Percentiles rank a stretch among this genome's conserved stretches.
Evolutionary conservation across 2,888 invertebrate genomes (phyloP).

Genomic region (Lordiphosa andalusiaca): DNA sequence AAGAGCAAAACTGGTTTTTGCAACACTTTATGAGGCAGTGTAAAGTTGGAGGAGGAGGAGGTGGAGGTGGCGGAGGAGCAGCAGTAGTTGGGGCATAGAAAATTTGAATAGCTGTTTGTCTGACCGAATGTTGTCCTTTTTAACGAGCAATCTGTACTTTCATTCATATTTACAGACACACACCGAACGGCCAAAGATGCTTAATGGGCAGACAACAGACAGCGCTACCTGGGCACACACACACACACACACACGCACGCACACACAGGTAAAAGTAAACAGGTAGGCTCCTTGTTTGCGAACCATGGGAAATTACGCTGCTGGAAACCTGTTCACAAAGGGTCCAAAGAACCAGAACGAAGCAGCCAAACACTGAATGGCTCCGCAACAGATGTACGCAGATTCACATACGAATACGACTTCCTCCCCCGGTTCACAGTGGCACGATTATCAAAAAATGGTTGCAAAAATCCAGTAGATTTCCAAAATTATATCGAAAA

Average conservation of each 20-base stretch:
- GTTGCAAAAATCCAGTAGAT: background rate
- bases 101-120: constrained; percentile 29
- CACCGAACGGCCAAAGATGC: constrained; percentile 21
- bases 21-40: constrained; percentile 15
- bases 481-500: too few relatives aligned
- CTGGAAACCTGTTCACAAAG: constrained; percentile 69
- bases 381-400: constrained; percentile 59
- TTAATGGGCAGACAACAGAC: constrained; percentile 26
- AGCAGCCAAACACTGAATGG: constrained; percentile 5
- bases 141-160: constrained; percentile 65
- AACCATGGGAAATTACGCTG: constrained; percentile 70
- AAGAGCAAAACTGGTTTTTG: constrained; percentile 62
- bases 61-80: background rate
- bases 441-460: constrained; percentile 12
- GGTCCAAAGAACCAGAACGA: constrained; percentile 27
- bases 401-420: constrained; percentile 20
- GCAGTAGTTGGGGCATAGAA: constrained; percentile 42
- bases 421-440: constrained; percentile 18
- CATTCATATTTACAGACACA: constrained; percentile 60
- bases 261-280: constrained; percentile 26
- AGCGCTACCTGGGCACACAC: constrained; percentile 35
- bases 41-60: background rate
- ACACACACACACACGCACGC: constrained; percentile 15
- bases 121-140: constrained; percentile 31
- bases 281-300: constrained; percentile 58